phyloP scores from a whole-genome alignment of 2,113 vertebrate species.

The Halcyon senegalensis region DNA sequence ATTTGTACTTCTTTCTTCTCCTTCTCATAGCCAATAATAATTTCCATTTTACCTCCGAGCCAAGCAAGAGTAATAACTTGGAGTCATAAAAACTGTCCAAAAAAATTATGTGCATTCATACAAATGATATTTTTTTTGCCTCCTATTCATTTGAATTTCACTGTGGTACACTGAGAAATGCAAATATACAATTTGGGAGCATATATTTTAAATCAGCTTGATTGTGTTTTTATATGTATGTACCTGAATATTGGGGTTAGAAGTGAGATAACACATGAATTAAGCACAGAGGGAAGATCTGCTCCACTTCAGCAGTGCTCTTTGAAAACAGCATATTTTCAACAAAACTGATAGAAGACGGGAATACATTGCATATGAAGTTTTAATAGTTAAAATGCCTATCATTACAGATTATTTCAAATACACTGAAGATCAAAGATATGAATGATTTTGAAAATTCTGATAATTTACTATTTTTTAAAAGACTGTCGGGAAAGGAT shows the following conservation, averaged over 20 bases:
- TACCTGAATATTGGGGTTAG: neutral
- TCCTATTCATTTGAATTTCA: conserved; percentile 17
- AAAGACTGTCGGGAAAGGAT: neutral
- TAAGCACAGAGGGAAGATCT: neutral
- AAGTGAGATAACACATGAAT: neutral
- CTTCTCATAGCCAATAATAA: conserved; percentile 41
- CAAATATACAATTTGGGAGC: neutral
- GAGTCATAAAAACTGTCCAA: conserved; percentile 40
- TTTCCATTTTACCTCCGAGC: conserved; percentile 54
- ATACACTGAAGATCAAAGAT: neutral
- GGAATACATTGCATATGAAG: neutral
- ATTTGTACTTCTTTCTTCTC: neutral
- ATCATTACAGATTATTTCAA: neutral
- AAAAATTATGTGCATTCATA: conserved; percentile 26
- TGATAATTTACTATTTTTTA: neutral
- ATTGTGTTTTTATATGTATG: neutral
- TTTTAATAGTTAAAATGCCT: neutral
- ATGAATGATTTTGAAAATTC: neutral
- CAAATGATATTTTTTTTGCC: conserved; percentile 8
- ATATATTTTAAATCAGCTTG: neutral
- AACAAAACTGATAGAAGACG: neutral
- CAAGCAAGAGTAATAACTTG: conserved; percentile 47
- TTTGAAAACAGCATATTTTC: neutral
- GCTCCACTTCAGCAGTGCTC: neutral
- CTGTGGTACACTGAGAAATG: neutral